These are phyloP conservation scores for Ashinkailepas kermadecensis DNA, from an alignment of 2,888 invertebrate genomes.

Conservation along the genomic window DNA sequence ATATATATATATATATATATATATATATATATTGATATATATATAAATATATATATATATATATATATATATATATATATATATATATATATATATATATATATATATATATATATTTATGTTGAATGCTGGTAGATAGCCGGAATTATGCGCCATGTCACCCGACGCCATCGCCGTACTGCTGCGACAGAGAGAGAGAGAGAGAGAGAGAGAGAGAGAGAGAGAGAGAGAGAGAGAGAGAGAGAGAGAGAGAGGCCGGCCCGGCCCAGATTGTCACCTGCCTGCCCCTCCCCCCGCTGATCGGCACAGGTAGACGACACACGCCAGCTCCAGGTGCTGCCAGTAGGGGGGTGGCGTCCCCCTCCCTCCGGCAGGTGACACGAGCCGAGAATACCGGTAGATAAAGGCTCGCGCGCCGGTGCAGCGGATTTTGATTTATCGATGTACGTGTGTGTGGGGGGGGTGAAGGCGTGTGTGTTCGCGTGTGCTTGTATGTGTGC, in stretches of 20 bases:
- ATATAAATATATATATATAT: too few species aligned
- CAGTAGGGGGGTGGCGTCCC: background rate
- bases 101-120: background rate
- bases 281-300: background rate
- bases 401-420: background rate
- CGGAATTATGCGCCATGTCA: background rate
- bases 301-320: background rate
- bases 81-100: background rate
- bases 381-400: background rate
- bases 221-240: too few species aligned
- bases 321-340: background rate
- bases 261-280: background rate
- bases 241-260: background rate
- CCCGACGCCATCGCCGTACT: background rate
- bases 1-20: too few species aligned
- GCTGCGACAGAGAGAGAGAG: too few species aligned
- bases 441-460: background rate
- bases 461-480: too few species aligned
- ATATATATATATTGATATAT: too few species aligned
- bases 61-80: too few species aligned
- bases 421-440: conserved; percentile 3
- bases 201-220: too few species aligned
- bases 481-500: background rate
- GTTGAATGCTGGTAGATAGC: background rate
- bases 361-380: background rate